Conservation (phyloP, 2,888 invertebrate genomes). For the Oasisia sp. region DNA sequence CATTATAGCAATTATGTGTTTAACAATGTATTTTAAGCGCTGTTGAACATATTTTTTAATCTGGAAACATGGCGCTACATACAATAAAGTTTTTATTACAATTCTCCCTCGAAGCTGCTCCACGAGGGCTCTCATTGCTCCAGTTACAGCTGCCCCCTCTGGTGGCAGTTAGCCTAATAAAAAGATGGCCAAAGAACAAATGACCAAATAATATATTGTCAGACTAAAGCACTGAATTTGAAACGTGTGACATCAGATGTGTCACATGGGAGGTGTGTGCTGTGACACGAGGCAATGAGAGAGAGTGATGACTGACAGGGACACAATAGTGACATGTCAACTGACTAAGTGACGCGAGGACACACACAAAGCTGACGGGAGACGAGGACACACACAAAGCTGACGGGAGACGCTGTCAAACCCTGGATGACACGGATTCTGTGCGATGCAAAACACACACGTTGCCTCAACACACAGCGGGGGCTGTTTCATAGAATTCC, state of each 20-base stretch:
- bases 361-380: background rate
- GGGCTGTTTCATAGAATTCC: background rate
- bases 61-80: no score
- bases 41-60: no score
- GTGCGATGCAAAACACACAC: background rate
- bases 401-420: no score
- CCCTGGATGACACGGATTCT: background rate
- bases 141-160: no score
- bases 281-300: background rate
- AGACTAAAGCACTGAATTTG: background rate
- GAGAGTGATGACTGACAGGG: background rate
- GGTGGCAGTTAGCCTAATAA: background rate
- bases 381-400: background rate
- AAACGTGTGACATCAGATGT: background rate
- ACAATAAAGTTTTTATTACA: no score
- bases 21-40: no score
- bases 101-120: no score
- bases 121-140: no score
- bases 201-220: background rate
- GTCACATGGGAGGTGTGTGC: background rate
- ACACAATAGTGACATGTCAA: background rate
- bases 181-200: background rate
- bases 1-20: no score
- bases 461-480: background rate
- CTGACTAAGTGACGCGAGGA: background rate